A percentile compares a stretch with the other conserved stretches of the same genome.
phyloP scores from a whole-genome alignment of 2,113 vertebrate species.

The Baryphthengus martii region DNA sequence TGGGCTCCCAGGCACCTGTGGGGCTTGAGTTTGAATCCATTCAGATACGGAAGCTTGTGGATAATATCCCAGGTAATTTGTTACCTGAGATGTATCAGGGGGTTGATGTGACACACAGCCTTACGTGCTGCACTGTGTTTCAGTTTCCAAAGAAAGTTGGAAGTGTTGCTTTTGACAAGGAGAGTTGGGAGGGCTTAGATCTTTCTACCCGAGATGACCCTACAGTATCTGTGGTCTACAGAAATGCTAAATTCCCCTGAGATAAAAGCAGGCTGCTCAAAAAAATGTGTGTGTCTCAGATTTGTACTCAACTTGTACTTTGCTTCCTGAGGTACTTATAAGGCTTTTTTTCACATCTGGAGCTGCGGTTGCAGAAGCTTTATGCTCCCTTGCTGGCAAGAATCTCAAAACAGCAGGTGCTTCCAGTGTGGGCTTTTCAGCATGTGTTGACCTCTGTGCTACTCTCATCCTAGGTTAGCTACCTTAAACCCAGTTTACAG shows the following conservation, averaged over 20 bases:
- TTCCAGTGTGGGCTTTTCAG: not conserved
- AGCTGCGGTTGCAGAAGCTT: not conserved
- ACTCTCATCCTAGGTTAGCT: not conserved
- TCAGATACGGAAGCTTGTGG: not conserved
- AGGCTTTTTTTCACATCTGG: not conserved
- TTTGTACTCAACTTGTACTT: not conserved
- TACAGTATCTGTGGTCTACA: not conserved
- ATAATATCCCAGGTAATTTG: not conserved
- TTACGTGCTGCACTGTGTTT: not conserved
- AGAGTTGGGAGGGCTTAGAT: not conserved
- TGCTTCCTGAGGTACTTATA: not conserved
- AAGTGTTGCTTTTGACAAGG: not conserved
- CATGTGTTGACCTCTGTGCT: not conserved
- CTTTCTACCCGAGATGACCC: slow-evolving; percentile 5
- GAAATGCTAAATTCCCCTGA: slow-evolving; percentile 19
- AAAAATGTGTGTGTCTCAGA: not conserved
- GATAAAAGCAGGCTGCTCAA: not conserved
- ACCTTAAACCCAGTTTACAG: not conserved
- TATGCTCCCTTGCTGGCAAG: not conserved
- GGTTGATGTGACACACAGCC: not conserved
- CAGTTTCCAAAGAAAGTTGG: not conserved
- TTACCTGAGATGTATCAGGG: not conserved
- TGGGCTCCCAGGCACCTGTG: not conserved
- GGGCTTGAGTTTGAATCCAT: not conserved
- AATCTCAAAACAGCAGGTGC: not conserved